phyloP scores from a whole-genome alignment of 1,140 invertebrate species.

The Tetragonula clypearis region DNA sequence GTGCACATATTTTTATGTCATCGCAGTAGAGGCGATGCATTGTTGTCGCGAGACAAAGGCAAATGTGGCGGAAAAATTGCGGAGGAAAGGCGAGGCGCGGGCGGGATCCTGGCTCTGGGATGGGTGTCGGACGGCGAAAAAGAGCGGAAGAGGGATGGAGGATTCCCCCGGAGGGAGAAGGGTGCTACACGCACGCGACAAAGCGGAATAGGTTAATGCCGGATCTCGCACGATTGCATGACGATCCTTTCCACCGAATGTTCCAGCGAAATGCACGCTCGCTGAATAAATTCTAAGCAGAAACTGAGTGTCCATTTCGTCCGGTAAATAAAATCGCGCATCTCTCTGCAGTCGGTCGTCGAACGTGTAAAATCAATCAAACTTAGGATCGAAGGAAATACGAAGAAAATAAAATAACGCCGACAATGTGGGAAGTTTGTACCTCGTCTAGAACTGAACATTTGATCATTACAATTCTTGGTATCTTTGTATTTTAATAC shows the following conservation, averaged over 20 bases:
- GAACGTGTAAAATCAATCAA: background rate
- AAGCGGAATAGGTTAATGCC: slow-evolving; percentile 76
- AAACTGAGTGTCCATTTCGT: slow-evolving; percentile 24
- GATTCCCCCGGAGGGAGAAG: slow-evolving; percentile 49
- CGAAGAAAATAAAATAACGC: too few relatives aligned
- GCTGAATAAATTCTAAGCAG: slow-evolving; percentile 54
- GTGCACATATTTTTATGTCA: slow-evolving; percentile 81
- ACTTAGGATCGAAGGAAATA: too few relatives aligned
- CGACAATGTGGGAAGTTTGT: too few relatives aligned
- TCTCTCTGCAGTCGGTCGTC: background rate
- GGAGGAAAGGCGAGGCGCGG: slow-evolving; percentile 74
- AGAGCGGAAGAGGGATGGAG: slow-evolving; percentile 59
- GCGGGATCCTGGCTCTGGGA: slow-evolving; percentile 56
- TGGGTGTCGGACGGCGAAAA: slow-evolving; percentile 67
- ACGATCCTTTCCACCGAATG: slow-evolving; percentile 64
- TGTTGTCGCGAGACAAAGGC: slow-evolving; percentile 81
- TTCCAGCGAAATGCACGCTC: slow-evolving; percentile 54
- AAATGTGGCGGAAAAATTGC: slow-evolving; percentile 82
- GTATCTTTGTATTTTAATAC: too few relatives aligned
- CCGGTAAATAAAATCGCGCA: background rate
- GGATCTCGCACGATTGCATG: slow-evolving; percentile 71
- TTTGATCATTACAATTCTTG: too few relatives aligned
- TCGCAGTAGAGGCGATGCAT: slow-evolving; percentile 78
- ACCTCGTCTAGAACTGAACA: too few relatives aligned
- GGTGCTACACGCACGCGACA: slow-evolving; percentile 53